Conservation (phyloP, 2,888 invertebrate genomes). For the Drosophila mayaguana region DNA sequence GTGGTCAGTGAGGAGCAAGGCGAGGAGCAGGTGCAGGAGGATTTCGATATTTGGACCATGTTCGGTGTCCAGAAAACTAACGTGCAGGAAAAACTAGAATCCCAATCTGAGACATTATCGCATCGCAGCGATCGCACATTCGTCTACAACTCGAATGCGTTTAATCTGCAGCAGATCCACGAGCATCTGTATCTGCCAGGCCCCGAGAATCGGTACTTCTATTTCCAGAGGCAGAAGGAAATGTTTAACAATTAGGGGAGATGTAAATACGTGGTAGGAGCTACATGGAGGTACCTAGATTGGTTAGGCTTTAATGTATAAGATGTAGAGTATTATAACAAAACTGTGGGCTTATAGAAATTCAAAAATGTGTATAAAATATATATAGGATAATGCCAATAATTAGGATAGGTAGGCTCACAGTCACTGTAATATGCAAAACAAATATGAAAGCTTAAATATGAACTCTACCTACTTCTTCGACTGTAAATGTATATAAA, state of each 20-base stretch:
- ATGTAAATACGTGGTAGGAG: no score
- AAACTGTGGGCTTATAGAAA: background rate
- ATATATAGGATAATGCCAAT: no score
- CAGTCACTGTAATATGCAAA: no score
- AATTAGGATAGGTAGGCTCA: no score
- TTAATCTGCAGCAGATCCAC: slow-evolving; percentile 63
- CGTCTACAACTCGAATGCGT: slow-evolving; percentile 59
- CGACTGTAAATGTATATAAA: background rate
- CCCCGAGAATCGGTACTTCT: slow-evolving; percentile 61
- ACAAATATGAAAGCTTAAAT: no score
- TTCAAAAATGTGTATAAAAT: background rate
- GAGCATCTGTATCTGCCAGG: slow-evolving; percentile 66
- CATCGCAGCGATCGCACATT: slow-evolving; percentile 25
- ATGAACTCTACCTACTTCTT: no score
- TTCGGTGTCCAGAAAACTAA: slow-evolving; percentile 12
- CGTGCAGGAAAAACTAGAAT: fast-evolving
- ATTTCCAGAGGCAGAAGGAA: slow-evolving; percentile 39
- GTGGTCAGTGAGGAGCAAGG: slow-evolving; percentile 15
- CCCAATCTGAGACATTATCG: background rate
- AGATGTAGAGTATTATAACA: background rate
- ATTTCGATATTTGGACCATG: slow-evolving; percentile 60
- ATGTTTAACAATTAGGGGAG: background rate
- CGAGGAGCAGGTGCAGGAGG: slow-evolving; percentile 33
- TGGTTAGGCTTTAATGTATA: no score
- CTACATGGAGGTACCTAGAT: background rate